phyloP scores from a whole-genome alignment of 2,797 vertebrate species.

The Leucoraja ocellata region DNA sequence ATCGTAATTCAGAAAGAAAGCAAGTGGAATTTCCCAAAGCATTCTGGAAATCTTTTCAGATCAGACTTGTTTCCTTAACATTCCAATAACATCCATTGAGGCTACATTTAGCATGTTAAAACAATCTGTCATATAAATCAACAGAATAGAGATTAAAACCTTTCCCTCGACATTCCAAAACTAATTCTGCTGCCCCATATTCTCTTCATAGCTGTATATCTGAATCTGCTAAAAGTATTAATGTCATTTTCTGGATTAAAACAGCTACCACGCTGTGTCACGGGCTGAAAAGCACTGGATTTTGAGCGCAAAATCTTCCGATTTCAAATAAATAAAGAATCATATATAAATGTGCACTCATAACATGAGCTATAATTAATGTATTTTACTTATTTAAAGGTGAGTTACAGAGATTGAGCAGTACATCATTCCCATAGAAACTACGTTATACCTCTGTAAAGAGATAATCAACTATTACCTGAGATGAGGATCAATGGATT shows the following conservation, averaged over 20 bases:
- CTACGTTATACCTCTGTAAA: background rate
- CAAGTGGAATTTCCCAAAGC: background rate
- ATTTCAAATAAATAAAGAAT: background rate
- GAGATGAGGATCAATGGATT: background rate
- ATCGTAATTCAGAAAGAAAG: background rate
- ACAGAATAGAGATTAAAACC: background rate
- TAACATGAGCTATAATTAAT: background rate
- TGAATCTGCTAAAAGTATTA: background rate
- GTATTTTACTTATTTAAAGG: background rate
- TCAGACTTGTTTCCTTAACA: background rate
- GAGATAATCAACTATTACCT: background rate
- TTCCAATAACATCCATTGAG: background rate
- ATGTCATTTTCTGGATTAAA: background rate
- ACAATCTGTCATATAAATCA: background rate
- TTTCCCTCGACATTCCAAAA: background rate
- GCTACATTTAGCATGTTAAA: background rate
- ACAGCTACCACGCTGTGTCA: background rate
- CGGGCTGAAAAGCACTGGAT: background rate
- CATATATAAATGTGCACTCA: background rate
- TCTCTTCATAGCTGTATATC: background rate
- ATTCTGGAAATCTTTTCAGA: background rate
- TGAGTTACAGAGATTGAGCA: background rate
- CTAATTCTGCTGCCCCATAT: background rate
- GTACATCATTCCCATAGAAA: background rate
- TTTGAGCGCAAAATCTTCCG: background rate